Evolutionary conservation across 2,888 invertebrate genomes (phyloP).

Genomic region (Blomia tropicalis): DNA sequence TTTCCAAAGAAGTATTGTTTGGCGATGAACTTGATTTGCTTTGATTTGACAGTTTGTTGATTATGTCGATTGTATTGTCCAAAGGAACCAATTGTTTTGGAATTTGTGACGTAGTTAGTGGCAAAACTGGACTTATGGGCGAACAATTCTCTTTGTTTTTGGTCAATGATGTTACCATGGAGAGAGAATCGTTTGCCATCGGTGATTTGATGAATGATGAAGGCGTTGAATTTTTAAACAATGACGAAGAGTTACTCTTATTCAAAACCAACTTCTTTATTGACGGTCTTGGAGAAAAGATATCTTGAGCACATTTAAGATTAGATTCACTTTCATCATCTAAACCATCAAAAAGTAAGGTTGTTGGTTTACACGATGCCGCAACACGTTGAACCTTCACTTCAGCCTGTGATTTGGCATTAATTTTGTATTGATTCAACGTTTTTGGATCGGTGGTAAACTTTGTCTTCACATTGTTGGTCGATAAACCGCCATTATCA

Average conservation of each 20-base stretch:
- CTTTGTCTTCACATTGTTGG: slow-evolving; percentile 6
- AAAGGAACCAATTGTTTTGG: not conserved
- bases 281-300: slow-evolving; percentile 39
- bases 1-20: not conserved
- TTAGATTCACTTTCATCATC: slow-evolving; percentile 66
- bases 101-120: not conserved
- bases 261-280: slow-evolving; percentile 58
- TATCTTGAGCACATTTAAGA: slow-evolving; percentile 44
- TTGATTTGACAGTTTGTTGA: not conserved
- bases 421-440: slow-evolving; percentile 23
- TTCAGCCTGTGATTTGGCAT: slow-evolving; percentile 1
- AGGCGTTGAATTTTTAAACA: slow-evolving; percentile 1
- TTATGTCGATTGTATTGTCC: not conserved
- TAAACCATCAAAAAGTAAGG: slow-evolving; percentile 60
- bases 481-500: not conserved
- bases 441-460: slow-evolving; percentile 26
- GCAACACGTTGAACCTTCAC: slow-evolving; percentile 19
- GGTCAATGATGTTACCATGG: not conserved
- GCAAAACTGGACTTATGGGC: not conserved
- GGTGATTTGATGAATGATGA: slow-evolving; percentile 1
- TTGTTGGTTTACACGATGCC: not conserved
- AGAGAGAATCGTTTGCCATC: not conserved
- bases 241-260: slow-evolving; percentile 37
- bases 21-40: not conserved
- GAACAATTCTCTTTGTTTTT: slow-evolving; percentile 3